These are phyloP conservation scores for Ricordea florida DNA, from an alignment of 92 coral and sea anemone species.

Conservation along the genomic window DNA sequence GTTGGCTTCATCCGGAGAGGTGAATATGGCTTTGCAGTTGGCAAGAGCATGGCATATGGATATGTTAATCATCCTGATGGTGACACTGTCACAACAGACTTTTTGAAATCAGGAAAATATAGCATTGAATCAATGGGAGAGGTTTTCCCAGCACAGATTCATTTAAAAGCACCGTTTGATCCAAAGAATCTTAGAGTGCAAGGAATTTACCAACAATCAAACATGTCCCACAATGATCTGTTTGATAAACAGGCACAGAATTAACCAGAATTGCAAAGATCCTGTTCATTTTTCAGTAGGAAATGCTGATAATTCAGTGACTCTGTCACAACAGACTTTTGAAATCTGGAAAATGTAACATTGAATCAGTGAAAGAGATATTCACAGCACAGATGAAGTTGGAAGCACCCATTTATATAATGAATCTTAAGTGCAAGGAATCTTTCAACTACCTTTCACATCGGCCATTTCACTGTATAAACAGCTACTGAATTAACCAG, in stretches of 20 bases:
- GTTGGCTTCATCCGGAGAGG: constrained; percentile 96
- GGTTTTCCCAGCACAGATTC: constrained; percentile 69
- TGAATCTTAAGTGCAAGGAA: constrained; percentile 73
- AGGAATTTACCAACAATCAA: constrained; percentile 60
- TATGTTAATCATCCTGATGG: constrained; percentile 85
- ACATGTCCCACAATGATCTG: not conserved
- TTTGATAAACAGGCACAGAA: not conserved
- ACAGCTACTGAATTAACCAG: not conserved
- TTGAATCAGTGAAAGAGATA: constrained; percentile 79
- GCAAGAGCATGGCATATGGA: constrained; percentile 88
- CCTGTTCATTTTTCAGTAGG: no score
- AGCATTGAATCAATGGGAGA: constrained; percentile 91
- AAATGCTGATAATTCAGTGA: no score
- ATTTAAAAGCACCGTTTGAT: constrained; percentile 90
- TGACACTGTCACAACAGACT: constrained; percentile 65
- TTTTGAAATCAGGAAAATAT: constrained; percentile 80
- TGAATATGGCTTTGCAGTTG: constrained; percentile 85
- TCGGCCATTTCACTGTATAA: not conserved
- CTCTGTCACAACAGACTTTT: constrained; percentile 58
- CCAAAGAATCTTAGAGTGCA: constrained; percentile 90
- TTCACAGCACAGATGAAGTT: constrained; percentile 67
- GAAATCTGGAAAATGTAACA: constrained; percentile 57
- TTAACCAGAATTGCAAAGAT: not conserved
- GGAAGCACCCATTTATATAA: constrained; percentile 76
- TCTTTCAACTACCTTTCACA: not conserved